Percentiles rank a stretch among this genome's conserved stretches.
phyloP scores from a whole-genome alignment of 1,140 invertebrate species.

The Battus philenor region DNA sequence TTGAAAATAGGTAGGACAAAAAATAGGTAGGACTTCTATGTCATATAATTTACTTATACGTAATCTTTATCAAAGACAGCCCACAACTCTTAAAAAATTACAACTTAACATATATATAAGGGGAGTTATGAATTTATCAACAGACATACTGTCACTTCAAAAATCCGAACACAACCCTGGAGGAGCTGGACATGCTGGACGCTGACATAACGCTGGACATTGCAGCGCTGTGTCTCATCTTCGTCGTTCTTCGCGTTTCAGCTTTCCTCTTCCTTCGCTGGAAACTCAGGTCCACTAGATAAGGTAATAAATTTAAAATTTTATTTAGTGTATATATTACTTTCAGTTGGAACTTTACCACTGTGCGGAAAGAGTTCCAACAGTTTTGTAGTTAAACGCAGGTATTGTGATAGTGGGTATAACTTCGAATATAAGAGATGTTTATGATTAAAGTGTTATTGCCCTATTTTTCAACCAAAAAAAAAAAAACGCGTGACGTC shows the following conservation, averaged over 20 bases:
- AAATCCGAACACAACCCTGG: conserved; percentile 91
- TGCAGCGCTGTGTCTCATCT: conserved; percentile 90
- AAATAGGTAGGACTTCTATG: no score
- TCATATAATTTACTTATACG: no score
- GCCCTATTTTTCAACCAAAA: conserved; percentile 1
- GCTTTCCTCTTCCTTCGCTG: conserved; percentile 95
- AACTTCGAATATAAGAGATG: conserved; percentile 27
- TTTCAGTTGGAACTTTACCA: conserved; percentile 1
- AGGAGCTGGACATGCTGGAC: conserved; percentile 90
- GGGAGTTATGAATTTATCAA: conserved; percentile 20
- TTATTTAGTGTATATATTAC: conserved; percentile 19
- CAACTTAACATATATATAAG: no score
- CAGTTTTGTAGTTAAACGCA: conserved; percentile 17
- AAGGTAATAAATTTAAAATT: conserved; percentile 40
- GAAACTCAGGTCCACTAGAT: conserved; percentile 87
- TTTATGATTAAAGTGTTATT: conserved; percentile 12
- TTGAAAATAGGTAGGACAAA: no score
- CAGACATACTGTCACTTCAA: conserved; percentile 93
- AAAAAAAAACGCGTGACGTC: no score
- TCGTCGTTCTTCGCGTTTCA: conserved; percentile 89
- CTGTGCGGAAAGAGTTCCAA: conserved; percentile 16
- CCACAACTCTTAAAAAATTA: no score
- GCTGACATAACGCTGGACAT: conserved; percentile 87
- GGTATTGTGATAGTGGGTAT: conserved; percentile 31
- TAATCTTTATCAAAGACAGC: no score